phyloP scores from a whole-genome alignment of 1,140 invertebrate species.

The Diabrotica undecimpunctata region DNA sequence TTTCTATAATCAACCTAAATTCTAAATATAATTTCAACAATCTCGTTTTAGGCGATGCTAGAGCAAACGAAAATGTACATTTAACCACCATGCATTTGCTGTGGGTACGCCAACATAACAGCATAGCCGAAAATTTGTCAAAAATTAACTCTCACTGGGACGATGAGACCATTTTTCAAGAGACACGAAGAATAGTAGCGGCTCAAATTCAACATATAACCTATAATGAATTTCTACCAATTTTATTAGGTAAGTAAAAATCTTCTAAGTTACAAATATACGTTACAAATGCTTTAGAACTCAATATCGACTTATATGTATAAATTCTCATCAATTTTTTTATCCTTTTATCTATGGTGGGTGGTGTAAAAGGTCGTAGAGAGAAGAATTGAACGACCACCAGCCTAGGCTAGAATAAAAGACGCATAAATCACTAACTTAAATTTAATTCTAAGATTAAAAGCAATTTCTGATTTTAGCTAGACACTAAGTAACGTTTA shows the following conservation, averaged over 20 bases:
- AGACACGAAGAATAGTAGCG: conserved; percentile 72
- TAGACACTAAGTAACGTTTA: no score
- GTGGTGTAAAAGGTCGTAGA: no score
- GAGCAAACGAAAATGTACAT: conserved; percentile 78
- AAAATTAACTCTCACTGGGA: conserved; percentile 76
- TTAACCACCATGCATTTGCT: conserved; percentile 79
- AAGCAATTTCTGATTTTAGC: no score
- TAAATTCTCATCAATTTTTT: no score
- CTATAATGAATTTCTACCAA: conserved; percentile 83
- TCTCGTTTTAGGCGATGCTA: conserved; percentile 60
- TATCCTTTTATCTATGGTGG: no score
- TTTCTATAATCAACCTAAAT: no score
- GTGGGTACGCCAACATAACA: conserved; percentile 82
- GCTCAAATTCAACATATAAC: conserved; percentile 85
- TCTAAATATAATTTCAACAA: no score
- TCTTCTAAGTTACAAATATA: conserved; percentile 6
- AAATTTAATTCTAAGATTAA: no score
- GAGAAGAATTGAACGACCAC: no score
- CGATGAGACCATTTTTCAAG: conserved; percentile 77
- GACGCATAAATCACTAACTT: no score
- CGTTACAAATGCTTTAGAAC: not conserved
- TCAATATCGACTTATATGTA: no score
- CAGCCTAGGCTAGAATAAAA: no score
- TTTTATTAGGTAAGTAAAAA: conserved; percentile 63
- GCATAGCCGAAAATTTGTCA: conserved; percentile 60